Percentiles rank a stretch among this genome's conserved stretches.
phyloP scores from a whole-genome alignment of 1,140 invertebrate species.

The fruit fly (Drosophila melanogaster) region Release_6_plus_ISO1_MT NT_033779.5:12236501-12237000 shows the following conservation, averaged over 20 bases:
- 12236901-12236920: not conserved
- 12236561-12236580: slow-evolving; percentile 21
- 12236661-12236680: not conserved
- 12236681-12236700: not conserved
- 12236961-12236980: slow-evolving; percentile 12
- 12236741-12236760: too few relatives aligned
- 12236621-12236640: slow-evolving; percentile 47
- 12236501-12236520: slow-evolving; percentile 33
- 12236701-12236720: not conserved
- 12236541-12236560: slow-evolving; percentile 69
- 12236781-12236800: not conserved
- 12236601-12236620: slow-evolving; percentile 16
- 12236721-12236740: not conserved
- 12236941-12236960: not conserved
- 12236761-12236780: not conserved
- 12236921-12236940: not conserved
- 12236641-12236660: slow-evolving; percentile 13
- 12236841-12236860: too few relatives aligned
- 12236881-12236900: not conserved
- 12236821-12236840: too few relatives aligned
- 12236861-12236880: not conserved
- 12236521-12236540: slow-evolving; percentile 61
- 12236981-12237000: slow-evolving; percentile 37
- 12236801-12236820: too few relatives aligned
- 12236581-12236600: not conserved